phyloP scores from a whole-genome alignment of 1,140 invertebrate genomes.

The Zaprionus tsacasi region DNA sequence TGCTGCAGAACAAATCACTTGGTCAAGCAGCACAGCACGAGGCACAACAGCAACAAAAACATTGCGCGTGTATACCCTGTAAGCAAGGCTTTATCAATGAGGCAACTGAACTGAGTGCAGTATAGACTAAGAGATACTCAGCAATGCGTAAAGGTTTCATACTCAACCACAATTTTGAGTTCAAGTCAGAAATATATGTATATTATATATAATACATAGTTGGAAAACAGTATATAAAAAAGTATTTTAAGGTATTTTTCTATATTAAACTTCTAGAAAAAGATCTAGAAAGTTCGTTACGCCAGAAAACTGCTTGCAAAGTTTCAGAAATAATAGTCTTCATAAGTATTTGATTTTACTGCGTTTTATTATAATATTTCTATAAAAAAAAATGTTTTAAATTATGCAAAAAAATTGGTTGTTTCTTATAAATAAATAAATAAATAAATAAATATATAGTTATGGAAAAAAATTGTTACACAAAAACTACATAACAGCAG shows the following conservation, averaged over 20 bases:
- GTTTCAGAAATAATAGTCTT: background rate
- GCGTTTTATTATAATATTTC: conserved; percentile 47
- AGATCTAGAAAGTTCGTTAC: background rate
- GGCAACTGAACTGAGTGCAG: background rate
- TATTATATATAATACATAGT: no score
- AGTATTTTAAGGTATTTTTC: no score
- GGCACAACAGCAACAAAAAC: background rate
- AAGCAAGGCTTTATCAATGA: background rate
- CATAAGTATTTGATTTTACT: conserved; percentile 42
- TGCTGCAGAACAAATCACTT: conserved; percentile 65
- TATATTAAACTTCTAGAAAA: no score
- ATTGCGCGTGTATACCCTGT: background rate
- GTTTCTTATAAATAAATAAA: conserved; percentile 62
- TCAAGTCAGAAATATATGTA: no score
- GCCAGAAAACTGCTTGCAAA: background rate
- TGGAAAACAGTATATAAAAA: no score
- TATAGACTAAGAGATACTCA: background rate
- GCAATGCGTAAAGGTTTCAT: no score
- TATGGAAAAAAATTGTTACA: conserved; percentile 57
- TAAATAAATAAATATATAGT: conserved; percentile 60
- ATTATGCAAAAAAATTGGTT: conserved; percentile 19
- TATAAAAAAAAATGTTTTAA: conserved; percentile 22
- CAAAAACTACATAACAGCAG: conserved; percentile 83
- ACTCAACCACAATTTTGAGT: no score
- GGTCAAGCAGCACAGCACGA: conserved; percentile 39